Evolutionary conservation across 2,797 vertebrate genomes (phyloP), one percentile per base, ranked within the genome.

Genomic region (Microcaecilia unicolor): DNA sequence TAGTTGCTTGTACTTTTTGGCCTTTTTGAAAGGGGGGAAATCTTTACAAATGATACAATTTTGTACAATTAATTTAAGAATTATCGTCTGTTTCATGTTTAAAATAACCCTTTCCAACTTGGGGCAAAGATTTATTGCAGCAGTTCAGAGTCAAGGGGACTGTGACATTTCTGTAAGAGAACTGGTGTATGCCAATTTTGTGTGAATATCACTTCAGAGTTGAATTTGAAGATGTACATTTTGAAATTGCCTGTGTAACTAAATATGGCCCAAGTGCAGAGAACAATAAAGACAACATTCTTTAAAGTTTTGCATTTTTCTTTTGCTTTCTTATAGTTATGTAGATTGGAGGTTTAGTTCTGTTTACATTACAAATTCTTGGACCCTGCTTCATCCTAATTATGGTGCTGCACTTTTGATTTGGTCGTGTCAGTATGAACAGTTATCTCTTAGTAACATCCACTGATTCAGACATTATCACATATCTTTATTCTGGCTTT

Each of bases 281-380:
- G 83, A 89, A 92, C 87, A 89, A 93, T 88, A 75, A 95, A 93
- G 63, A 61, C 68, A 78, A 76, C 72, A 78, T 90, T 92, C 84
- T 93, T 82, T 88, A 84, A 82, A 37, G 21, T 25, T 15, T 12
- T 12, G 7, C 22, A 18, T n/a, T 21, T 19, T 28, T 17, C 25
- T 9, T 29, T 13, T 37, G n/a, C n/a, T n/a, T 28, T 13, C 10
- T 8, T 17, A 31, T 41, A 33, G 36, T n/a, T n/a, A n/a, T n/a
- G n/a, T n/a, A n/a, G n/a, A n/a, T n/a, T n/a, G n/a, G n/a, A n/a
- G n/a, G n/a, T n/a, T n/a, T n/a, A n/a, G n/a, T n/a, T n/a, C n/a
- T n/a, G n/a, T n/a, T n/a, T n/a, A n/a, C n/a, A n/a, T n/a, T n/a
- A n/a, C n/a, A n/a, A n/a, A n/a, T n/a, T n/a, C n/a, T n/a, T n/a